Evolutionary conservation across 2,113 vertebrate species (phyloP).

Genomic region (Trematomus loennbergii): DNA sequence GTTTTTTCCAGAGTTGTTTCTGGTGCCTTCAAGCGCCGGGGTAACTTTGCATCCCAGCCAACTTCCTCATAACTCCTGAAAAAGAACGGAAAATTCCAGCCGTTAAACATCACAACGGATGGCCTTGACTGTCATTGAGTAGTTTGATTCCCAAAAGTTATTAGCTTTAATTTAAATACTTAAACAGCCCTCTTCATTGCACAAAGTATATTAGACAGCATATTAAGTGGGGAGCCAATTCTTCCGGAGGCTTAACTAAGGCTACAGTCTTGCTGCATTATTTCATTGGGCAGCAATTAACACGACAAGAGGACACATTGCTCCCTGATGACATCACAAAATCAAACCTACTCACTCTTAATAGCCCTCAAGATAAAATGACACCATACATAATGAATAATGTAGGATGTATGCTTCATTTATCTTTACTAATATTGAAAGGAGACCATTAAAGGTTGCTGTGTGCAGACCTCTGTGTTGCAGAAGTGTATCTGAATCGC

Average conservation of each 20-base stretch:
- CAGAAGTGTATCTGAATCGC: conserved; percentile 79
- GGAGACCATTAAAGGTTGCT: background rate
- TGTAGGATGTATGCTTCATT: conserved; percentile 23
- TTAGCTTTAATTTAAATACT: conserved; percentile 40
- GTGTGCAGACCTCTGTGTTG: conserved; percentile 81
- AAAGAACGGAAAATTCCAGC: background rate
- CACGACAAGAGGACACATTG: conserved; percentile 33
- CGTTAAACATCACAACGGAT: background rate
- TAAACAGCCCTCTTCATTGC: conserved; percentile 12
- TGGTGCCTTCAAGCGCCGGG: conserved; percentile 65
- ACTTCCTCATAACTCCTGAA: conserved; percentile 80
- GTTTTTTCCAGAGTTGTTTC: conserved; percentile 72
- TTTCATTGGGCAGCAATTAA: conserved; percentile 55
- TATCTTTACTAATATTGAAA: background rate
- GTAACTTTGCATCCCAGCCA: conserved; percentile 79
- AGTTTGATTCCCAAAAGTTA: conserved; percentile 29
- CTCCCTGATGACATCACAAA: conserved; percentile 44
- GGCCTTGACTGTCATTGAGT: conserved; percentile 32
- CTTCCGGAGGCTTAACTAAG: conserved; percentile 29
- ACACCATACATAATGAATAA: background rate
- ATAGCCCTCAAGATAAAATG: conserved; percentile 20
- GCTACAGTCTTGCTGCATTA: conserved; percentile 41
- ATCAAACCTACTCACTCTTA: conserved; percentile 26
- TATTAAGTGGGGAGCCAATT: conserved; percentile 38
- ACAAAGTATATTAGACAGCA: conserved; percentile 27